Conservation (phyloP, 1,140 invertebrate genomes). For the Zaprionus lachaisei region DNA sequence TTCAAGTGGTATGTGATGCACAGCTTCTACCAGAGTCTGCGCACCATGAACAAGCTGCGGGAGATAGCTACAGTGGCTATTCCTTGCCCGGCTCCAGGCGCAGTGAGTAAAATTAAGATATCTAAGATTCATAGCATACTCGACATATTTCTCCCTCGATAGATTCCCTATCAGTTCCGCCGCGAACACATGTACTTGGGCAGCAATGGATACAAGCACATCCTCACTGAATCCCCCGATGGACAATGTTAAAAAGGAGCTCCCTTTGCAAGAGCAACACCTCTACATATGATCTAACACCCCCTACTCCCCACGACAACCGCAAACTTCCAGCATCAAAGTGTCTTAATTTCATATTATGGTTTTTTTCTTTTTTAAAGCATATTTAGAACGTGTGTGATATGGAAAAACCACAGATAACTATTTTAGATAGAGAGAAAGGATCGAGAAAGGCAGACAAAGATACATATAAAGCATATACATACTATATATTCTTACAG, state of each 20-base stretch:
- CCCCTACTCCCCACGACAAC: conserved; percentile 27
- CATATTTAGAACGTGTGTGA: conserved; percentile 53
- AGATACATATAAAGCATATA: conserved; percentile 15
- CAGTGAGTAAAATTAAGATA: conserved; percentile 46
- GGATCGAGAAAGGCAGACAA: conserved; percentile 17
- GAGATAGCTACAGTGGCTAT: conserved; percentile 83
- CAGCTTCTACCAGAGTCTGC: conserved; percentile 77
- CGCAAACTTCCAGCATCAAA: conserved; percentile 56
- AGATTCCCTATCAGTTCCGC: conserved; percentile 81
- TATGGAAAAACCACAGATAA: conserved; percentile 48
- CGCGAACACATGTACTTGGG: conserved; percentile 83
- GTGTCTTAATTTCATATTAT: conserved; percentile 52
- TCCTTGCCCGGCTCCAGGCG: conserved; percentile 78
- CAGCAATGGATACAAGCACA: conserved; percentile 83
- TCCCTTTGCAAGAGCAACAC: background rate
- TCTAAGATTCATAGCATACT: background rate
- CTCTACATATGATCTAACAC: conserved; percentile 10
- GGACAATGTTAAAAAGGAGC: conserved; percentile 63
- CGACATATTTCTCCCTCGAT: background rate
- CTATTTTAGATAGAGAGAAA: conserved; percentile 41
- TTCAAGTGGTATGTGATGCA: conserved; percentile 82
- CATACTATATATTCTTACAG: conserved; percentile 36
- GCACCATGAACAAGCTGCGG: conserved; percentile 77
- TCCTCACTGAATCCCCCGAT: conserved; percentile 79
- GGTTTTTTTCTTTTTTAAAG: conserved; percentile 13